Percentiles rank a stretch among this genome's conserved stretches.
These are phyloP conservation scores for Diplogasteroides magnus DNA, from an alignment of 1,140 invertebrate species.

Conservation along the genomic window DNA sequence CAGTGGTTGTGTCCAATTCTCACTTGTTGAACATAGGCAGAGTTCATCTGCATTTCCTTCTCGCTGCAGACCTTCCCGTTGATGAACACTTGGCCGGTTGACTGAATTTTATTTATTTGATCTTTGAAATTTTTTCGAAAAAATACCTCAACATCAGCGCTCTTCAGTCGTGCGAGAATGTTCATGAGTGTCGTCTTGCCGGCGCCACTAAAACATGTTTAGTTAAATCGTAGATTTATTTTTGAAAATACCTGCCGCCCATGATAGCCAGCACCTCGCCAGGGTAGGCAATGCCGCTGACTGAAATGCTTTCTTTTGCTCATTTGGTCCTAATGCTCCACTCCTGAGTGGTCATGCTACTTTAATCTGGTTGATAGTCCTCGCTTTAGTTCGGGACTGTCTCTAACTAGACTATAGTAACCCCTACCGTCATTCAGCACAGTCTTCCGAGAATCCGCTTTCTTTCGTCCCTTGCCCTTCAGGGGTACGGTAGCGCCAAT, in stretches of 20 bases:
- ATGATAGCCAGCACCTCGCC: constrained; percentile 83
- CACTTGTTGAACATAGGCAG: constrained; percentile 59
- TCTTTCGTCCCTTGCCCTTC: not conserved
- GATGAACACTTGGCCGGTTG: constrained; percentile 44
- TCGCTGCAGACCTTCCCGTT: constrained; percentile 34
- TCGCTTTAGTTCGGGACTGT: too few relatives aligned
- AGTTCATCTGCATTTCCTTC: constrained; percentile 34
- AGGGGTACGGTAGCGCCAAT: not conserved
- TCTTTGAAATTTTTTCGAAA: not conserved
- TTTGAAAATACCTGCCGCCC: constrained; percentile 68
- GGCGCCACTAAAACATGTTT: constrained; percentile 76
- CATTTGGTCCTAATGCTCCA: too few relatives aligned
- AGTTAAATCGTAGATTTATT: constrained; percentile 8
- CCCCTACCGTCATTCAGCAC: not conserved
- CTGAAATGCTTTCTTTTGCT: too few relatives aligned
- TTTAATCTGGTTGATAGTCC: too few relatives aligned
- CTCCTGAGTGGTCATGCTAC: too few relatives aligned
- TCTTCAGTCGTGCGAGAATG: constrained; percentile 63
- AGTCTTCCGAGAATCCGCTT: too few relatives aligned
- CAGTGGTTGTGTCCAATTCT: too few relatives aligned
- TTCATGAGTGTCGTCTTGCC: constrained; percentile 91
- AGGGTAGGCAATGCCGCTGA: constrained; percentile 76
- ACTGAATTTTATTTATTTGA: not conserved
- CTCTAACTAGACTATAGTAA: not conserved
- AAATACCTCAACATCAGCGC: constrained; percentile 16